A percentile compares a stretch with the other conserved stretches of the same genome.
Conservation (phyloP, 2,113 vertebrate genomes). For the Ptilorrhoa leucosticta region DNA sequence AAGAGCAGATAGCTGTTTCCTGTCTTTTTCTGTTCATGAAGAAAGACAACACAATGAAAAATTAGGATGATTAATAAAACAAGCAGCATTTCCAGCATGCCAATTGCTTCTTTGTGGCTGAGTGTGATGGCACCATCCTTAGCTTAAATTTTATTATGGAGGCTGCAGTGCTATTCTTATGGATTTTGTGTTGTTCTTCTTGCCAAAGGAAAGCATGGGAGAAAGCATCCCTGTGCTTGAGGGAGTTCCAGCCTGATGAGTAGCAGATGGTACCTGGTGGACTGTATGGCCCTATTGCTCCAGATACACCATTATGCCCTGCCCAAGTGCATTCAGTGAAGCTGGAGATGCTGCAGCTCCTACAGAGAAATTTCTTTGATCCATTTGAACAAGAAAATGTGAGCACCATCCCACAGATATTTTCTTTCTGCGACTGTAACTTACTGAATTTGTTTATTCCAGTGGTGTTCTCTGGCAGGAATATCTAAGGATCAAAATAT, state of each 20-base stretch:
- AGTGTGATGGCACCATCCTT: neutral
- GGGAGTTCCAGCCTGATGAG: neutral
- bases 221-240: neutral
- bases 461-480: neutral
- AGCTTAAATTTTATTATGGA: neutral
- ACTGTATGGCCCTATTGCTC: fast-evolving
- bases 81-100: neutral
- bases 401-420: neutral
- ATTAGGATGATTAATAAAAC: neutral
- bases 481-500: neutral
- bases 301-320: neutral
- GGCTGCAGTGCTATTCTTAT: neutral
- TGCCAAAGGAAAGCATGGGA: neutral
- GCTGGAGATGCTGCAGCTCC: neutral
- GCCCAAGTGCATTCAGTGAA: neutral
- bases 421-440: neutral
- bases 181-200: neutral
- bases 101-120: neutral
- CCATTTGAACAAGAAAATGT: neutral
- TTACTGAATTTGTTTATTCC: neutral
- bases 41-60: neutral
- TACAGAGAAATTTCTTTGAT: neutral
- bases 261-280: neutral
- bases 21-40: neutral
- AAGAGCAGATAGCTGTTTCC: neutral